These are phyloP conservation scores for Prorops nasuta DNA, from an alignment of 1,140 invertebrate species.

Conservation along the genomic window DNA sequence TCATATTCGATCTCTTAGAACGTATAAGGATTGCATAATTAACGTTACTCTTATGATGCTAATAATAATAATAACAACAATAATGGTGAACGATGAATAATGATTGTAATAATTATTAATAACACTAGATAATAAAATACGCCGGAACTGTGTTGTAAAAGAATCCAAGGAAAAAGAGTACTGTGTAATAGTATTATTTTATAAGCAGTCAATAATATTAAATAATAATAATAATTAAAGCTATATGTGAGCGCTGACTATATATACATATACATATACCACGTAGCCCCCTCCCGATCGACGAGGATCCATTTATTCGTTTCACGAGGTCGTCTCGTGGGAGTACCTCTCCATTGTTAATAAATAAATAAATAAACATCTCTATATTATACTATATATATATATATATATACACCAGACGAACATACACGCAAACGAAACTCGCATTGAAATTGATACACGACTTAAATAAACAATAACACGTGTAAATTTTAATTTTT, in stretches of 20 bases:
- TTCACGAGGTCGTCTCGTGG: constrained; percentile 26
- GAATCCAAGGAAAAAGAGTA: constrained; percentile 21
- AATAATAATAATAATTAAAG: background rate
- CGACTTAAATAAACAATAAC: constrained; percentile 28
- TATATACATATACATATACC: background rate
- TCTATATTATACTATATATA: constrained; percentile 1
- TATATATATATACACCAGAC: background rate
- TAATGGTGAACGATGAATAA: background rate
- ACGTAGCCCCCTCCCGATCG: no score
- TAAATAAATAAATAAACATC: constrained; percentile 30
- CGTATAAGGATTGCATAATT: no score
- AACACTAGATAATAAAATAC: background rate
- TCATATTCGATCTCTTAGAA: constrained; percentile 22
- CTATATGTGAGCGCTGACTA: background rate
- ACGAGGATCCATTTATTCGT: constrained; percentile 24
- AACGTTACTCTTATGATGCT: no score
- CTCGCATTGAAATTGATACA: constrained; percentile 28
- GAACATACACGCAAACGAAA: constrained; percentile 26
- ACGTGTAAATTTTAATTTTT: constrained; percentile 38
- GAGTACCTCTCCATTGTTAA: constrained; percentile 35
- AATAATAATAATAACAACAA: background rate
- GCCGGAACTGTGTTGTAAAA: constrained; percentile 6
- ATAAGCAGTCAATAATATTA: constrained; percentile 36
- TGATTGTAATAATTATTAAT: background rate
- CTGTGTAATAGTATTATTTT: constrained; percentile 35